Evolutionary conservation across 2,797 vertebrate species (phyloP), one percentile per base, ranked within the genome.

Genomic region (Propithecus perrieri): DNA sequence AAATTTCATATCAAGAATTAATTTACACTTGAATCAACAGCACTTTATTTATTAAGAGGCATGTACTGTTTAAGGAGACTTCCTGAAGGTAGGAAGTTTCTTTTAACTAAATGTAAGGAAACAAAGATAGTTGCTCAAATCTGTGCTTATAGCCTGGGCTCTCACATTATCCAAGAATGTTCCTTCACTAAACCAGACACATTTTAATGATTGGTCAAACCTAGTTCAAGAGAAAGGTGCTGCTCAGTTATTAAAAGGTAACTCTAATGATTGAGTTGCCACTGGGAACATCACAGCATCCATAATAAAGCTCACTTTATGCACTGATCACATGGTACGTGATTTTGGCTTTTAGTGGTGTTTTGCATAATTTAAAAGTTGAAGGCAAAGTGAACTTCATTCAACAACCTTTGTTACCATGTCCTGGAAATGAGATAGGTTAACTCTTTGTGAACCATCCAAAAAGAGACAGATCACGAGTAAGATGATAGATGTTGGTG

Each of bases 211-310:
- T 61, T 57, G 57, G 53, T 86, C 78, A 96, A 71, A 69, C 46
- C 33, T 78, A 43, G 59, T 96, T 97, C 59, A 94, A 96, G 96
- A 94, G 79, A 94, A 96, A 89, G 30, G 12, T 59, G 59, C 43
- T 33, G 5, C 81, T 93, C 71, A 97, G 81, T 88, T 97, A 86
- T 96, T 97, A 89, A 93, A 96, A 95, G 71, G 22, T 89, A 88
- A 78, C 71, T 63, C 48, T 67, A 89, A 83, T 94, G 95, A 97
- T 81, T 91, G 95, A 95, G 35, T 96, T 95, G 90, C 84, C 76
- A 84, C 63, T 96, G 92, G 89, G 85, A 97, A 95, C 65, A 33
- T 80, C 88, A 97, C n/a, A 92, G 69, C 95, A 96, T 95, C 85
- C 35, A 53, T 80, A 89, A 88, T 93, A 91, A 97, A 46, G 26